These are phyloP conservation scores for Dreissena polymorpha DNA, from an alignment of 1,140 invertebrate species.

Conservation along the genomic window DNA sequence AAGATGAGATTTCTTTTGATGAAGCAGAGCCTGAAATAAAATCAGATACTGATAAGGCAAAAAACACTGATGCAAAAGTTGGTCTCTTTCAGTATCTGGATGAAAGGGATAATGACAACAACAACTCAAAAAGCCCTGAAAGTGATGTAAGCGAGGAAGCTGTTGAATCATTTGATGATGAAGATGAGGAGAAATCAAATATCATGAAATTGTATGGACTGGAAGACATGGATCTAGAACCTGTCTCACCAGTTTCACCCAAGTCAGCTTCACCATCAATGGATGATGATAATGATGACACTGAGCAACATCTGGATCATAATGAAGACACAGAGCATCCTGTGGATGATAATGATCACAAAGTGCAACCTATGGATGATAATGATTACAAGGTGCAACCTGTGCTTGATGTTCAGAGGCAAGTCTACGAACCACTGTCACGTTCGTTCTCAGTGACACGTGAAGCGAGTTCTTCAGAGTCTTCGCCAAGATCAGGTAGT, in stretches of 20 bases:
- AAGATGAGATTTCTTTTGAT: conserved; percentile 28
- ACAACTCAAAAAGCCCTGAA: conserved; percentile 28
- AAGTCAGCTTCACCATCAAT: conserved; percentile 40
- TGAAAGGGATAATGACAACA: conserved; percentile 6
- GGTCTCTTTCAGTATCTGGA: conserved; percentile 48
- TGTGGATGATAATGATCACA: conserved; percentile 35
- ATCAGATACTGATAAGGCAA: background rate
- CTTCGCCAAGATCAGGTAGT: conserved; percentile 30
- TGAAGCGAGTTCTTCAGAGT: conserved; percentile 43
- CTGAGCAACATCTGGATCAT: conserved; percentile 2
- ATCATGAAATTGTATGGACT: conserved; percentile 50
- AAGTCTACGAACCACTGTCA: conserved; percentile 43
- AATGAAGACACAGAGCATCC: background rate
- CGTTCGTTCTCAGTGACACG: conserved; percentile 35
- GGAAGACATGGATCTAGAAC: conserved; percentile 37
- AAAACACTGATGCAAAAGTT: conserved; percentile 14
- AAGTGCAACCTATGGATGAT: conserved; percentile 8
- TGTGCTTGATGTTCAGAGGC: conserved; percentile 44
- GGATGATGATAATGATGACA: background rate
- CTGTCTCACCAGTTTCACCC: conserved; percentile 46
- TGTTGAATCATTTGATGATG: conserved; percentile 34
- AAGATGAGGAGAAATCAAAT: conserved; percentile 37
- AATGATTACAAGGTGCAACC: background rate
- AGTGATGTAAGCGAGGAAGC: conserved; percentile 31
- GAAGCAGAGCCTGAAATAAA: conserved; percentile 8